These are phyloP conservation scores for Alca torda DNA, from an alignment of 2,797 vertebrate genomes.

Conservation along the genomic window DNA sequence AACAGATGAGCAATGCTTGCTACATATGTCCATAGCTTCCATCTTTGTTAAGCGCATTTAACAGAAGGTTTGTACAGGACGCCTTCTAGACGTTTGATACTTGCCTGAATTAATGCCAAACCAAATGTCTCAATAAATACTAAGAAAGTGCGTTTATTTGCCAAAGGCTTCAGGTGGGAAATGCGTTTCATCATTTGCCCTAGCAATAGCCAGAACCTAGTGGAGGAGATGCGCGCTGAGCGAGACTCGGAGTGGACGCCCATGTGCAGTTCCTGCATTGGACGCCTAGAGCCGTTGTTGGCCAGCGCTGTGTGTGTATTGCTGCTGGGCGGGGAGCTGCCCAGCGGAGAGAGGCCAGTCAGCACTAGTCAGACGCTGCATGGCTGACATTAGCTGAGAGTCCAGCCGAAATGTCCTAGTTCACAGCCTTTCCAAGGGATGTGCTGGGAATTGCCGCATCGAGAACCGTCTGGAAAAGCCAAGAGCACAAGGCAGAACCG, in stretches of 20 bases:
- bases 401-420: neutral
- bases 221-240: fast-evolving
- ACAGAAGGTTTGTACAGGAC: fast-evolving
- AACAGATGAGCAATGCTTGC: fast-evolving
- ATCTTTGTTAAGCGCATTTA: neutral
- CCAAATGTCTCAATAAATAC: neutral
- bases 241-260: too few relatives aligned
- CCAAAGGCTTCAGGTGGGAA: neutral
- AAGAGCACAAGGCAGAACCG: neutral
- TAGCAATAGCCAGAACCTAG: fast-evolving
- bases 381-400: neutral
- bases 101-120: neutral
- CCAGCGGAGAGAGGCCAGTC: fast-evolving
- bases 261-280: neutral
- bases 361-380: fast-evolving
- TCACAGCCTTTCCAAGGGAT: neutral
- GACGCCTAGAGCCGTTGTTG: neutral
- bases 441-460: neutral
- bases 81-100: fast-evolving
- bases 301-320: fast-evolving
- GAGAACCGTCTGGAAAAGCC: neutral
- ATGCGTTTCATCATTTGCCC: neutral
- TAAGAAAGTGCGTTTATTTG: fast-evolving
- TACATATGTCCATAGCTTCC: fast-evolving
- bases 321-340: neutral